These are phyloP conservation scores for Hymenopus coronatus DNA, from an alignment of 2,888 invertebrate genomes.

Conservation along the genomic window DNA sequence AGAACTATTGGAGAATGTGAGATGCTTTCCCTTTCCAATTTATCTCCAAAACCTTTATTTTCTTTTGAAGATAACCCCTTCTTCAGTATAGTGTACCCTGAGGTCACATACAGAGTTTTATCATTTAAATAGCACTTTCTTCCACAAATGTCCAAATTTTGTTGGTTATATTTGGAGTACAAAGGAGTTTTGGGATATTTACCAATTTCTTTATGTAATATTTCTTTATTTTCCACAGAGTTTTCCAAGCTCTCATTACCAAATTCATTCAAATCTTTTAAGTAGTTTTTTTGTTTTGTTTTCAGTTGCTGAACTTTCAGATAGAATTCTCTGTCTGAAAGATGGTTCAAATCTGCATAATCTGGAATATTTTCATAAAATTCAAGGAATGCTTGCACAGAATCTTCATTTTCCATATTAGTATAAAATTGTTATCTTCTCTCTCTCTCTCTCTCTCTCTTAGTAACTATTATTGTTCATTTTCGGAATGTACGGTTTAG, in stretches of 20 bases:
- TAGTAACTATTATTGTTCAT: too few relatives aligned
- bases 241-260: slow-evolving; percentile 41
- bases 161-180: background rate
- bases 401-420: slow-evolving; percentile 41
- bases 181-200: background rate
- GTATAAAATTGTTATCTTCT: too few relatives aligned
- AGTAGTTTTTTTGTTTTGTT: slow-evolving; percentile 57
- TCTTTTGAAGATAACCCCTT: background rate
- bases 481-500: too few relatives aligned
- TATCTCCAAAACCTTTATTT: background rate
- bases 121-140: slow-evolving; percentile 5
- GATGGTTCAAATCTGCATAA: slow-evolving; percentile 72
- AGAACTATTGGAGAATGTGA: background rate
- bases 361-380: slow-evolving; percentile 79
- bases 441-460: too few relatives aligned
- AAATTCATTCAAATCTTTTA: slow-evolving; percentile 50
- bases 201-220: background rate
- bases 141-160: background rate
- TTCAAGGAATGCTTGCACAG: slow-evolving; percentile 61
- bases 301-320: slow-evolving; percentile 64
- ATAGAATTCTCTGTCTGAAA: slow-evolving; percentile 73
- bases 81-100: background rate
- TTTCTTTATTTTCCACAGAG: background rate
- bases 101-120: background rate
- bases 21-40: background rate